These are phyloP conservation scores for Chalcosyrphus nemorum DNA, from an alignment of 2,888 invertebrate species.

Conservation along the genomic window DNA sequence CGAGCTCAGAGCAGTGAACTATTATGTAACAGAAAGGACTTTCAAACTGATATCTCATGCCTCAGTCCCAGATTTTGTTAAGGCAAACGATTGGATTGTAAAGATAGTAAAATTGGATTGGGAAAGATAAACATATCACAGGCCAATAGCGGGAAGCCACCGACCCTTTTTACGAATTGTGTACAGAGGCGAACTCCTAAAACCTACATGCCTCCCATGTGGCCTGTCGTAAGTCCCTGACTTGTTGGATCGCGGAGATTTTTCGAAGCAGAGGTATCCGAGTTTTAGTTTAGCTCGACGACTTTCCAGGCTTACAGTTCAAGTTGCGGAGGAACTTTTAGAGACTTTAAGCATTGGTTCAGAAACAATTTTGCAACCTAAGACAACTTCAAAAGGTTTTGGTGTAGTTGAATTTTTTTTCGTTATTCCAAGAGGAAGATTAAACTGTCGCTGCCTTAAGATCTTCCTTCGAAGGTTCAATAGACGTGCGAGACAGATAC, in stretches of 20 bases:
- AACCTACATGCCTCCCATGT: conserved; percentile 41
- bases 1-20: conserved; percentile 4
- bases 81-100: conserved; percentile 9
- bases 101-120: too few species aligned
- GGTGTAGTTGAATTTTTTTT: neutral
- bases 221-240: conserved; percentile 16
- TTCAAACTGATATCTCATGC: conserved; percentile 28
- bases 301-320: neutral
- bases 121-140: too few species aligned
- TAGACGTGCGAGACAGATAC: neutral
- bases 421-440: conserved; percentile 10
- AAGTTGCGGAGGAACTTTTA: conserved; percentile 21
- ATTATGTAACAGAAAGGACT: neutral
- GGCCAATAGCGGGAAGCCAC: conserved; percentile 17
- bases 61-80: conserved; percentile 13
- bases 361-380: neutral
- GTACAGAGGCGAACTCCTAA: conserved; percentile 21
- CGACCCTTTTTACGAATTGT: conserved; percentile 13
- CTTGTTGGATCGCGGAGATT: conserved; percentile 12
- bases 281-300: conserved; percentile 27
- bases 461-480: conserved; percentile 6
- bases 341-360: neutral
- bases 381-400: neutral
- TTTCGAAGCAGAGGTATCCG: conserved; percentile 10
- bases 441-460: conserved; percentile 1